Conservation (phyloP, 2,113 vertebrate species). For the Odontesthes bonariensis region DNA sequence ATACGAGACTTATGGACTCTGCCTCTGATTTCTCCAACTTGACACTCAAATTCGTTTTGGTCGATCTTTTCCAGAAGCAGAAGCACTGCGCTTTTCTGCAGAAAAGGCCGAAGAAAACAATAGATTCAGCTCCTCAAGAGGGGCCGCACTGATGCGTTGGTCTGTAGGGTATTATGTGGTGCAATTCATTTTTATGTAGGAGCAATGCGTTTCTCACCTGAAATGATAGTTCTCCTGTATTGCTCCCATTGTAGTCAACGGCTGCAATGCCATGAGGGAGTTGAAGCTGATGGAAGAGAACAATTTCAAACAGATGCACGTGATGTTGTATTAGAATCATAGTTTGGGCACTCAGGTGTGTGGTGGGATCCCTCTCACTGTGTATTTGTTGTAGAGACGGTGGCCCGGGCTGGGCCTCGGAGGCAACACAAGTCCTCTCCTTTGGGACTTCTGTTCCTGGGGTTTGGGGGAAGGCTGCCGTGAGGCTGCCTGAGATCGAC, state of each 20-base stretch:
- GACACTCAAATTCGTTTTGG: slow-evolving; percentile 84
- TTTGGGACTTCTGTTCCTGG: slow-evolving; percentile 79
- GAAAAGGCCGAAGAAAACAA: neutral
- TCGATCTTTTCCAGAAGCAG: slow-evolving; percentile 82
- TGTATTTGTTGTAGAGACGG: slow-evolving; percentile 94
- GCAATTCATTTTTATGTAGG: neutral
- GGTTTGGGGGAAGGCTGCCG: slow-evolving; percentile 36
- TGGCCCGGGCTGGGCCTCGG: slow-evolving; percentile 94
- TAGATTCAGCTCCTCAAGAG: neutral
- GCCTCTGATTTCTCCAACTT: slow-evolving; percentile 80
- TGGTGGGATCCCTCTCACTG: slow-evolving; percentile 78
- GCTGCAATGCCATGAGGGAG: slow-evolving; percentile 87
- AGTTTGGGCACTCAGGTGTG: neutral
- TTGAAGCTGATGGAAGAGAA: slow-evolving; percentile 81
- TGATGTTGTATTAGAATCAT: neutral
- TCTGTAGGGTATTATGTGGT: rapidly evolving
- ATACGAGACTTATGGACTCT: slow-evolving; percentile 80
- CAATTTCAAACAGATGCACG: neutral
- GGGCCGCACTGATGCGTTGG: too few relatives aligned
- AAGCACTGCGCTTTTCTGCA: slow-evolving; percentile 85
- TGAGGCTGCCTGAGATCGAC: slow-evolving; percentile 58
- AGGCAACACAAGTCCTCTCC: slow-evolving; percentile 87
- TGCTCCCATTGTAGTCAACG: slow-evolving; percentile 82
- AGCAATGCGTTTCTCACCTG: slow-evolving; percentile 82
- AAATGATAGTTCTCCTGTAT: slow-evolving; percentile 83